Percentiles rank a stretch among this genome's conserved stretches.
These are phyloP conservation scores for Okamejei kenojei DNA, from an alignment of 2,797 vertebrate species.

Conservation along the genomic window DNA sequence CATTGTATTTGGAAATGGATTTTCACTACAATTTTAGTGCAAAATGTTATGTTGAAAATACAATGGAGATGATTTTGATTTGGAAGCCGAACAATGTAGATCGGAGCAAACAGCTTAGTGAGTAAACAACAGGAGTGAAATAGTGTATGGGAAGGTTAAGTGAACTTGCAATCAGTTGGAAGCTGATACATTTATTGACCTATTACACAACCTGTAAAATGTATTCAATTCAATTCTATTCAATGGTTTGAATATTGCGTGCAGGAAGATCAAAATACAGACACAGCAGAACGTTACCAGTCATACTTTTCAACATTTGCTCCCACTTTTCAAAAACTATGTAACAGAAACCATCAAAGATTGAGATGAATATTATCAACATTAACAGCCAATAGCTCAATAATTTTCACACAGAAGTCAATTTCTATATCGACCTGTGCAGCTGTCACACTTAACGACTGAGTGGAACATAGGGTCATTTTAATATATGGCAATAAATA, in stretches of 20 bases:
- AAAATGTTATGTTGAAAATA: not conserved
- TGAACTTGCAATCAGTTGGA: not conserved
- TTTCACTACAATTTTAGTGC: not conserved
- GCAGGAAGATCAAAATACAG: not conserved
- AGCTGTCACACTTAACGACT: not conserved
- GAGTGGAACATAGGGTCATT: not conserved
- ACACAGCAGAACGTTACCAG: not conserved
- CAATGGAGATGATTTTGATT: not conserved
- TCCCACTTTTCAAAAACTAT: not conserved
- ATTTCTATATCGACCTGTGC: too few species aligned
- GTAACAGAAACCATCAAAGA: slow-evolving; percentile 3
- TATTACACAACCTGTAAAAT: not conserved
- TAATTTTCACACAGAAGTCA: not conserved
- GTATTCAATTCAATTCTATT: not conserved
- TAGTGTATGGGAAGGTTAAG: not conserved
- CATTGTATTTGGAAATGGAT: not conserved
- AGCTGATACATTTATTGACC: not conserved
- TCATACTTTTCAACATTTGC: not conserved
- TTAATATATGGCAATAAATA: not conserved
- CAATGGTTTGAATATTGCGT: not conserved
- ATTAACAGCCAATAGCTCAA: not conserved
- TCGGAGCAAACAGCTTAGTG: not conserved
- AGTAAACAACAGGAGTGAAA: not conserved
- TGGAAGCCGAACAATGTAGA: not conserved
- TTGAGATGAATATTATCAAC: not conserved